These are phyloP conservation scores for Oostethus manadensis DNA, from an alignment of 2,113 vertebrate species.

Conservation along the genomic window DNA sequence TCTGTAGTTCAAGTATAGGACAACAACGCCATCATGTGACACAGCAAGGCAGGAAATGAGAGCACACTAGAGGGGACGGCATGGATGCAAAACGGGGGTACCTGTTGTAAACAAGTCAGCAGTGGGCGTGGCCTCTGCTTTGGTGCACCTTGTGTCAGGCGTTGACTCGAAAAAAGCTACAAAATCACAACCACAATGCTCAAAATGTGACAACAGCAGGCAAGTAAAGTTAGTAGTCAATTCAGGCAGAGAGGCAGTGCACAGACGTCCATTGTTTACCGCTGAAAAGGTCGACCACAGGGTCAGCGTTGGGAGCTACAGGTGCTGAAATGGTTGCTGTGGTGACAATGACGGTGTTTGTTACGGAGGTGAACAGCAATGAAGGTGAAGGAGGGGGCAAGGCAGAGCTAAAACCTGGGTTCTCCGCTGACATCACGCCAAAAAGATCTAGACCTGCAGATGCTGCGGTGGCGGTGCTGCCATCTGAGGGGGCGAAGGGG, in stretches of 20 bases:
- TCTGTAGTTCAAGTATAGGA: conserved; percentile 37
- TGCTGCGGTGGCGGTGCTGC: conserved; percentile 72
- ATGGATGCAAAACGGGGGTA: conserved; percentile 48
- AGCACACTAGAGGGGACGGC: conserved; percentile 11
- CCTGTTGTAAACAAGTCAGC: conserved; percentile 96
- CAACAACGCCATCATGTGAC: conserved; percentile 36
- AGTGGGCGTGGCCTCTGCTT: conserved; percentile 78
- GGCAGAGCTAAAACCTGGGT: conserved; percentile 64
- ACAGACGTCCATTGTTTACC: conserved; percentile 77
- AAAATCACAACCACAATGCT: conserved; percentile 70
- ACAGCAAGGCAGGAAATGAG: conserved; percentile 34
- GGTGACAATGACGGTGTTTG: conserved; percentile 78
- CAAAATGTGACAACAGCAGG: conserved; percentile 13
- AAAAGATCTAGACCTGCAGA: conserved; percentile 92
- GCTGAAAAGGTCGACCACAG: conserved; percentile 92
- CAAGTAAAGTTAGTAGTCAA: conserved; percentile 7
- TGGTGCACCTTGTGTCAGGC: conserved; percentile 76
- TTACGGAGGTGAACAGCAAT: conserved; percentile 44
- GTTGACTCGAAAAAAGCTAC: conserved; percentile 92
- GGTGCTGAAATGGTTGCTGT: conserved; percentile 80
- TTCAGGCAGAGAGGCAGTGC: conserved; percentile 15
- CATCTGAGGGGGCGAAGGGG: conserved; percentile 87
- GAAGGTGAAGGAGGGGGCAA: conserved; percentile 49
- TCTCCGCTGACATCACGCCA: conserved; percentile 87
- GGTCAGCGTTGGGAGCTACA: conserved; percentile 75